Evolutionary conservation across 2,888 invertebrate species (phyloP).

Genomic region (Dascillus cervinus): DNA sequence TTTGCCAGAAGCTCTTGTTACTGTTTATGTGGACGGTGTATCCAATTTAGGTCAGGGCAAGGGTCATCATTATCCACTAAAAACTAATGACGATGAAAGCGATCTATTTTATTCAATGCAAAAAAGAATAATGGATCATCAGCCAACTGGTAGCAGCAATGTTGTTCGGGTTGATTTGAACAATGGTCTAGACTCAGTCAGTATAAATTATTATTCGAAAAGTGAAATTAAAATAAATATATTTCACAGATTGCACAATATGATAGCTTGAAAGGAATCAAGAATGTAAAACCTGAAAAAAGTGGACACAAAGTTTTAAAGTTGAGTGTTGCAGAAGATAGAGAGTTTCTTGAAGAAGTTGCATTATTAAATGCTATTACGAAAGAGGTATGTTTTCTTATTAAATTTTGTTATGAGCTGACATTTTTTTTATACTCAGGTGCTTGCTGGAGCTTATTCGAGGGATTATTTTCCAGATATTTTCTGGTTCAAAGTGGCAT

Average conservation of each 20-base stretch:
- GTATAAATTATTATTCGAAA: conserved; percentile 22
- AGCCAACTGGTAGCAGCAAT: conserved; percentile 52
- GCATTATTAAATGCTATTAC: conserved; percentile 51
- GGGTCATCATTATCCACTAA: conserved; percentile 50
- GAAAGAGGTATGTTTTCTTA: conserved; percentile 43
- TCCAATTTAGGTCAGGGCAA: conserved; percentile 47
- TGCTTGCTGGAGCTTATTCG: conserved; percentile 42
- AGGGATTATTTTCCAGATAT: conserved; percentile 55
- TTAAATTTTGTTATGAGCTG: too few relatives aligned
- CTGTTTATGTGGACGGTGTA: conserved; percentile 63
- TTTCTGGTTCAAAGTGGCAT: conserved; percentile 57
- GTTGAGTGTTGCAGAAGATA: conserved; percentile 49
- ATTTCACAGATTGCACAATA: conserved; percentile 32
- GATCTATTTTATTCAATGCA: conserved; percentile 52
- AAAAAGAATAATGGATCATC: conserved; percentile 52
- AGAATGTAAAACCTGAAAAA: conserved; percentile 29
- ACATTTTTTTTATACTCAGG: conserved; percentile 36
- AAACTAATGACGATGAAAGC: conserved; percentile 55
- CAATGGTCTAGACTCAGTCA: conserved; percentile 57
- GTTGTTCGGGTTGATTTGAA: conserved; percentile 58
- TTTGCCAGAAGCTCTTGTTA: conserved; percentile 64
- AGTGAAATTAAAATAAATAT: not conserved
- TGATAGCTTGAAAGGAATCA: conserved; percentile 33
- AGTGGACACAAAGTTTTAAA: conserved; percentile 28
- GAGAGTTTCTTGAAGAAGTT: conserved; percentile 55